phyloP scores from a whole-genome alignment of 2,113 vertebrate species.

The Thymallus thymallus region DNA sequence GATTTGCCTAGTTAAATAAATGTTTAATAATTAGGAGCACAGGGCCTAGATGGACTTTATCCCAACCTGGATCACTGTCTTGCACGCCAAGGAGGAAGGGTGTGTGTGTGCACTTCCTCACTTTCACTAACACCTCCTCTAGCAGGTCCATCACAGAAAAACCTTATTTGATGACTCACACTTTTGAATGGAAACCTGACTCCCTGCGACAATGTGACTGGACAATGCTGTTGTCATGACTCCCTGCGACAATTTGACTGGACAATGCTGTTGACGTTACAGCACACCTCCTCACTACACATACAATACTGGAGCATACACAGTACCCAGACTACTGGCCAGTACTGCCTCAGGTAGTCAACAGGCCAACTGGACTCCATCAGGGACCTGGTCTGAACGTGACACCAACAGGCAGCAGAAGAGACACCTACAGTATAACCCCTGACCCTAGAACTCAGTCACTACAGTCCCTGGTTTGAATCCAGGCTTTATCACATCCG shows the following conservation, averaged over 20 bases:
- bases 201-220: not conserved
- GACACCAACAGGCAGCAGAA: constrained; percentile 56
- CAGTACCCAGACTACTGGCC: no score
- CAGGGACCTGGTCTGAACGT: not conserved
- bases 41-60: no score
- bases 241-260: no score
- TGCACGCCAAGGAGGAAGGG: not conserved
- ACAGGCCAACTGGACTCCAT: constrained; percentile 33
- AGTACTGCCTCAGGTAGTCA: constrained; percentile 23
- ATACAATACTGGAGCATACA: not conserved
- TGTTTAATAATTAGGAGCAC: no score
- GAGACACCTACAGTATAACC: constrained; percentile 44
- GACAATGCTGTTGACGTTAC: not conserved
- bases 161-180: no score
- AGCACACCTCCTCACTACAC: not conserved
- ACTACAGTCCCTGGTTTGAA: no score
- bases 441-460: constrained; percentile 39
- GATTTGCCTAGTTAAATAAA: no score
- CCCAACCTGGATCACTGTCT: no score
- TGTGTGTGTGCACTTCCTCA: not conserved
- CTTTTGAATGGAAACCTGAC: not conserved
- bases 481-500: no score
- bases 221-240: no score
- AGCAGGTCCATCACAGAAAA: no score
- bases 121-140: no score